These are phyloP conservation scores for Drosophila anomelani DNA, from an alignment of 2,888 invertebrate genomes.

Conservation along the genomic window DNA sequence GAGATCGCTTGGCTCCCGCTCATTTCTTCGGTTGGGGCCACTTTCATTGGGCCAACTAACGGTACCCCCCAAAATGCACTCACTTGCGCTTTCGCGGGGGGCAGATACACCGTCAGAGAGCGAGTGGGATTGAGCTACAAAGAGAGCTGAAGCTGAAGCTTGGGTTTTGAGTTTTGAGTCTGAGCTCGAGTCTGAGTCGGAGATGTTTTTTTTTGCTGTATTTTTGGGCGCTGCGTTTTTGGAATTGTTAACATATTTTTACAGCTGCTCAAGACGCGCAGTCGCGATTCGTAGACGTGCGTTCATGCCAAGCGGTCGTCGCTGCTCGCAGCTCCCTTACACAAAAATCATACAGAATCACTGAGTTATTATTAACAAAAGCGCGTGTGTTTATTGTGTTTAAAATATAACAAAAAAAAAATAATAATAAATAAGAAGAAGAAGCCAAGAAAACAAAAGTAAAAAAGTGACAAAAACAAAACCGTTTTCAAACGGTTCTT, in stretches of 20 bases:
- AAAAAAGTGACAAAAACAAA: conserved; percentile 68
- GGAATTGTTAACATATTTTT: conserved; percentile 82
- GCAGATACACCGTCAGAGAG: neutral
- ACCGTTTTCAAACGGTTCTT: conserved; percentile 67
- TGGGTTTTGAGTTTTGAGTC: conserved; percentile 8
- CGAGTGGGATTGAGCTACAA: neutral
- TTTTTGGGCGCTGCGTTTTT: conserved; percentile 75
- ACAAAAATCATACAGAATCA: conserved; percentile 7
- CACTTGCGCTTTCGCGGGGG: conserved; percentile 50
- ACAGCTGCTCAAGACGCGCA: conserved; percentile 82
- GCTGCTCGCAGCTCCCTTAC: conserved; percentile 63
- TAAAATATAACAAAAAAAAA: neutral
- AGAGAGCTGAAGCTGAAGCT: conserved; percentile 9
- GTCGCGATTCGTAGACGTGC: conserved; percentile 82
- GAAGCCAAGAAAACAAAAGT: conserved; percentile 51
- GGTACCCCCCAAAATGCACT: conserved; percentile 53
- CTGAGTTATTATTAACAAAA: neutral
- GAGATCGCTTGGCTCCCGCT: conserved; percentile 4
- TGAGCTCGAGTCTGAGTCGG: conserved; percentile 33
- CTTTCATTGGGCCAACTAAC: conserved; percentile 69
- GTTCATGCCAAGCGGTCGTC: conserved; percentile 80
- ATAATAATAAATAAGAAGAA: neutral
- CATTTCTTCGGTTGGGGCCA: conserved; percentile 20
- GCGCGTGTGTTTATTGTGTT: conserved; percentile 38
- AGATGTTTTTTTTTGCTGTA: conserved; percentile 25